A percentile compares a stretch with the other conserved stretches of the same genome.
Evolutionary conservation across 2,113 vertebrate species (phyloP).

Genomic region (Pteruthius melanotis): DNA sequence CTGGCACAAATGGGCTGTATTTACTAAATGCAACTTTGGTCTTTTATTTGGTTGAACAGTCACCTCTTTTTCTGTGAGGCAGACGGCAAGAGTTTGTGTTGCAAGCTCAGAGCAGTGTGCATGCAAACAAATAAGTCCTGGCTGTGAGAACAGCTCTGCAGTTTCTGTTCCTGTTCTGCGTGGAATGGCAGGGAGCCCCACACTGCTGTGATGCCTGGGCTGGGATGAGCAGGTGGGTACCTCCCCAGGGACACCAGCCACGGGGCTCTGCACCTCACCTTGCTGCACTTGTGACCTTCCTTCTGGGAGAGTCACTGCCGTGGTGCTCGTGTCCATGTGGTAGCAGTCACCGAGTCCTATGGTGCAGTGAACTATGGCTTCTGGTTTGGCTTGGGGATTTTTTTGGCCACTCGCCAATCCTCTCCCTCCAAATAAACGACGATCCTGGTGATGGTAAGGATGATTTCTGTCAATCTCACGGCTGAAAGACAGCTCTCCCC

Average conservation of each 20-base stretch:
- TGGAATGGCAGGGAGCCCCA: background rate
- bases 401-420: background rate
- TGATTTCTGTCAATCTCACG: conserved; percentile 12
- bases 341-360: accelerated
- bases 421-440: background rate
- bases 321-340: accelerated
- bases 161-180: conserved; percentile 19
- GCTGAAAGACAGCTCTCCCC: conserved; percentile 43
- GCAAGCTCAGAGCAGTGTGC: background rate
- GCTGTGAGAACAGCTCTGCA: background rate
- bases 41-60: background rate
- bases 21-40: conserved; percentile 12
- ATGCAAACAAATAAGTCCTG: background rate
- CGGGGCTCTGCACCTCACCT: background rate
- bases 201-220: background rate
- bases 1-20: background rate
- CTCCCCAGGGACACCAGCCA: background rate
- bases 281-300: background rate
- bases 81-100: background rate
- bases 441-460: background rate
- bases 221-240: conserved; percentile 19
- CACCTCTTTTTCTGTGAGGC: background rate
- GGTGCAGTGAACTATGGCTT: background rate
- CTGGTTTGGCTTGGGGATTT: background rate
- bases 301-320: background rate